Conservation (phyloP, 2,888 invertebrate genomes). For the Rhodophaea formosa region DNA sequence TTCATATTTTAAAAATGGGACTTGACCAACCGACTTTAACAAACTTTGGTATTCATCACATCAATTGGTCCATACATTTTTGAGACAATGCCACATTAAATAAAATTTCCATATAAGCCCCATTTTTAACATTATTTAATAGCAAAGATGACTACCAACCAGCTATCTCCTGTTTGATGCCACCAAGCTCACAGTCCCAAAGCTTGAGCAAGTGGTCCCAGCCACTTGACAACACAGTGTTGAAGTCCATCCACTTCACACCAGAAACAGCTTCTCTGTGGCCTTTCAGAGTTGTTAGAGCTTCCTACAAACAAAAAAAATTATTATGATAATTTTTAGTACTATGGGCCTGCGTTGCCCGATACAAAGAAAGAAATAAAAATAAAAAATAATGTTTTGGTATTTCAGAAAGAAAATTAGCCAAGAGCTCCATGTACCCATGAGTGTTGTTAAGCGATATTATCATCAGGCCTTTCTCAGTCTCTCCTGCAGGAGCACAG, state of each 20-base stretch:
- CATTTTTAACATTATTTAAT: not conserved
- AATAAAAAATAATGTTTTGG: too few relatives aligned
- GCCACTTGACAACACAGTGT: conserved; percentile 91
- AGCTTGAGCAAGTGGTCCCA: conserved; percentile 97
- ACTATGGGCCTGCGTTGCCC: too few relatives aligned
- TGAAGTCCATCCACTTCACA: conserved; percentile 90
- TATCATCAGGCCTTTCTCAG: too few relatives aligned
- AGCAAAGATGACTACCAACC: conserved; percentile 40
- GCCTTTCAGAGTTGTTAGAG: conserved; percentile 92
- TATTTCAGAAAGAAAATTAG: not conserved
- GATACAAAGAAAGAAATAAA: not conserved
- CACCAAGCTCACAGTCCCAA: conserved; percentile 95
- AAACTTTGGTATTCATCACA: too few relatives aligned
- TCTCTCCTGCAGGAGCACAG: too few relatives aligned
- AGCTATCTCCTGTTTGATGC: conserved; percentile 90
- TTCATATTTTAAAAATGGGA: too few relatives aligned
- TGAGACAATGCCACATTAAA: too few relatives aligned
- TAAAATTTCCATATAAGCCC: too few relatives aligned
- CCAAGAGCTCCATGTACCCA: too few relatives aligned
- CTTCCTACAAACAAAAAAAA: conserved; percentile 82
- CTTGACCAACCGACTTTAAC: too few relatives aligned
- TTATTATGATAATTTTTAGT: not conserved
- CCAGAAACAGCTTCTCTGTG: conserved; percentile 95
- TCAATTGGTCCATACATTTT: too few relatives aligned
- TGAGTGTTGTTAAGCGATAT: too few relatives aligned